Conservation (phyloP, 2,888 invertebrate species). For the Acleris holmiana region DNA sequence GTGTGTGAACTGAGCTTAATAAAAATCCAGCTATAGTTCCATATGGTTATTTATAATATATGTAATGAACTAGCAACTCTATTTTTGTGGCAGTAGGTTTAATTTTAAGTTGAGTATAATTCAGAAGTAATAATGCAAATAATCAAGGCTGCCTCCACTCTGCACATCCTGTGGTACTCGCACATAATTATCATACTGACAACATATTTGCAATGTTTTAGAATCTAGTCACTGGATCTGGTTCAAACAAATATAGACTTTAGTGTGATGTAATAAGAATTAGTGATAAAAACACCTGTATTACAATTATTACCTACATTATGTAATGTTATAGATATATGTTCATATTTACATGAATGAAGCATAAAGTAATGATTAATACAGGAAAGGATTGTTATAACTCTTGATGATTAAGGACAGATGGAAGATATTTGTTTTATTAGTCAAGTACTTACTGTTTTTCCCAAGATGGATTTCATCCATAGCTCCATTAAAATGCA, state of each 20-base stretch:
- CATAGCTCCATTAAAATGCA: conserved; percentile 72
- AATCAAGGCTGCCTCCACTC: conserved; percentile 43
- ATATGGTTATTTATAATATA: neutral
- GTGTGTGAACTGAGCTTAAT: conserved; percentile 9
- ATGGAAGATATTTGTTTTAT: conserved; percentile 1
- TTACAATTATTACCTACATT: conserved; percentile 3
- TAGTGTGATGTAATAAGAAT: conserved; percentile 17
- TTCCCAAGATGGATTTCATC: conserved; percentile 61
- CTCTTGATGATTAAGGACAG: neutral
- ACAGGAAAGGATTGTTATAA: conserved; percentile 10
- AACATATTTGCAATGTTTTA: conserved; percentile 49
- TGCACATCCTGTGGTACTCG: conserved; percentile 52
- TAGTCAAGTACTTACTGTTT: conserved; percentile 59
- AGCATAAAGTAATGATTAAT: conserved; percentile 15
- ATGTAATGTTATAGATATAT: conserved; percentile 21
- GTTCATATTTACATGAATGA: conserved; percentile 21
- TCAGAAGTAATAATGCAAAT: conserved; percentile 43
- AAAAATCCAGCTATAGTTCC: conserved; percentile 5
- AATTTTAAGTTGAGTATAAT: conserved; percentile 26
- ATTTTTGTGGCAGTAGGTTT: conserved; percentile 27
- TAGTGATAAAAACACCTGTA: conserved; percentile 16
- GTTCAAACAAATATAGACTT: conserved; percentile 6
- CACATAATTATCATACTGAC: conserved; percentile 71
- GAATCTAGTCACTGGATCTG: conserved; percentile 8
- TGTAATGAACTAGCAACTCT: conserved; percentile 33